Base-by-base conservation (phyloP, 2,797 vertebrate genomes). In the Sebastes baramenuke region DNA sequence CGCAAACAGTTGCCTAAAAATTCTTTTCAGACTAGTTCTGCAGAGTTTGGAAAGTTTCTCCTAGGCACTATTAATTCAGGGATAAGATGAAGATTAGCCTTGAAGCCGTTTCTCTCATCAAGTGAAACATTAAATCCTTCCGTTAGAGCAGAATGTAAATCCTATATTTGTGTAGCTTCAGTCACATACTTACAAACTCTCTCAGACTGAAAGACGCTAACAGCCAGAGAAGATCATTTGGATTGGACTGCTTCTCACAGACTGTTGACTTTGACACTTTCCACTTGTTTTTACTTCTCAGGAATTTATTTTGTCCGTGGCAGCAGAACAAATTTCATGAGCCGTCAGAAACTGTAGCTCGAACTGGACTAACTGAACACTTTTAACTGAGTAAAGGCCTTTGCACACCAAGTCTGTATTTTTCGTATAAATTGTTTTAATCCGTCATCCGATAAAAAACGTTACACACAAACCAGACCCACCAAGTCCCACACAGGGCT, bases 101-200 rank as follows among this genome's bases (percentile, higher is more conserved):
- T 22, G 5, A 66, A 66, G 29, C 20, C 4, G 30, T 16, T 42
- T 69, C 27, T 55, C 36, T 46, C 2, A 0, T 68, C 3, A 56
- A 42, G 38, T 30, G 49, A 49, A 81, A 61, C 62, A 67, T 60
- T 66, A 38, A 82, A 67, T 67, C 55, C 55, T n/a, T 30, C 20
- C 8, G 72, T 77, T 62, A 58, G 30, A 68, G 27, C 75, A 64
- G 46, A 67, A 58, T 42, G 5, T 62, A 55, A 68, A 9, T 52
- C 46, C 18, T 52, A 2, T 52, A 52, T 52, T 54, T 54, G 20
- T 54, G 52, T 54, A 36, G 64, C 49, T 72, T 27, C 18, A 58
- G 24, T 6, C 20, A 32, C 54, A 59, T 5, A 59, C 18, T 30
- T 9, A 5, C 25, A 29, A 34, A 42, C 30, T 34, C 14, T 27